phyloP scores from a whole-genome alignment of 64 coral and sea anemone genomes.

The Montipora capricornis region DNA sequence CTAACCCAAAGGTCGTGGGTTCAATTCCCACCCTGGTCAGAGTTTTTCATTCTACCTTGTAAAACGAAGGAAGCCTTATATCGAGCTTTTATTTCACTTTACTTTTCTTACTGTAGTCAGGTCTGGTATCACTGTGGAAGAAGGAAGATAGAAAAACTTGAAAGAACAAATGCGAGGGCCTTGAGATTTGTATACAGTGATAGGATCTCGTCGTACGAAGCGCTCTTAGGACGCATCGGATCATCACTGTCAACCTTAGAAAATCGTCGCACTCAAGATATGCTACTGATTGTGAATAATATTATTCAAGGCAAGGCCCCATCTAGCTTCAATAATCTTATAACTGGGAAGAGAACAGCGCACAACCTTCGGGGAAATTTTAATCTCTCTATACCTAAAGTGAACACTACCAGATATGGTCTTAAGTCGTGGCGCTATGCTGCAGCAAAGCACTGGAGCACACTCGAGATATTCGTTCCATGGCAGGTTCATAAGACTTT shows the following conservation, averaged over 20 bases:
- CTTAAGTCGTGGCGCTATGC: not conserved
- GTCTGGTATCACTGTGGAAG: conserved; percentile 10
- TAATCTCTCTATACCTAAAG: not conserved
- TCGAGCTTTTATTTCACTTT: not conserved
- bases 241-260: not conserved
- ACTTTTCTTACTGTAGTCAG: not conserved
- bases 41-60: too few relatives aligned
- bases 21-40: too few relatives aligned
- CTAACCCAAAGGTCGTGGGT: too few relatives aligned
- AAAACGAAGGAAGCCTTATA: too few relatives aligned
- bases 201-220: not conserved
- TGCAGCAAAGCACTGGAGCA: not conserved
- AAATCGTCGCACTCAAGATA: conserved; percentile 6
- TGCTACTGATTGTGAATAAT: not conserved
- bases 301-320: not conserved
- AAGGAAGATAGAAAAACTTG: not conserved
- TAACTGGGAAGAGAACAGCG: not conserved
- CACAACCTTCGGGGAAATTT: not conserved
- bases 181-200: not conserved
- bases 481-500: not conserved
- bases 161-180: not conserved
- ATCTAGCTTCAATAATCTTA: not conserved
- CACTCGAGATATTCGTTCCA: not conserved
- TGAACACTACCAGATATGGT: not conserved
- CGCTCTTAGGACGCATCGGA: not conserved